Base-by-base conservation (phyloP, 2,113 vertebrate genomes). In the Otus sunia region DNA sequence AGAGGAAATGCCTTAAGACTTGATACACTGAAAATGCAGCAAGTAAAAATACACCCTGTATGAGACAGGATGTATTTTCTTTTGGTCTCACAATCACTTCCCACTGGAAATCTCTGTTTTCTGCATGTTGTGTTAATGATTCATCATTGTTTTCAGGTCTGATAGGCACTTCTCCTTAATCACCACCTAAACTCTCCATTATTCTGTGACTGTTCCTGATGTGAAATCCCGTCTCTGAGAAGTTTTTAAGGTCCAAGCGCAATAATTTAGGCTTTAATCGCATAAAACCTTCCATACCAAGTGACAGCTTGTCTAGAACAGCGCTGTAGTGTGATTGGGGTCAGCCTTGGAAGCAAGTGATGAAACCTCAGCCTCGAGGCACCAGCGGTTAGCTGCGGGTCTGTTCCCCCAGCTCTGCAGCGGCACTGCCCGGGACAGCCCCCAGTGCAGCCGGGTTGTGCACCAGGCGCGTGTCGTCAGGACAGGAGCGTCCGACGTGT, bases 381-480 rank as follows among this genome's bases (percentile, higher is more conserved):
- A 14, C 21, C 1, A 9, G 27, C 34, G 17, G 7, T 9, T 77
- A 30, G 15, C 19, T 5, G 1, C 0, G 2, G 18, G 29, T 41
- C 16, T 67, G 60, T 50, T 88, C 45, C 52, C 73, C 30, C 0
- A 2, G 52, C 52, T 56, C 60, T 59, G 75, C 43, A 47, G 30
- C 47, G 0, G 0, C 7, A 3, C 22, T 21, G 37, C 19, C 60
- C 37, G 47, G 77, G 56, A 53, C 14, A 49, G 55, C 9, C 41
- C 10, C 16, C 63, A 11, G 45, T 6, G 29, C 45, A 53, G n/a
- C 43, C 1, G 2, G 16, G n/a, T 8, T 43, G 32, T 45, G 10
- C 27, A 29, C 7, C 2, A 0, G 43, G 43, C 18, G 8, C 0
- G 0, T 43, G 55, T 27, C 0, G 0, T 11, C 37, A 45, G 39